These are phyloP conservation scores for Steromphala cineraria DNA, from an alignment of 2,888 invertebrate genomes.

Conservation along the genomic window DNA sequence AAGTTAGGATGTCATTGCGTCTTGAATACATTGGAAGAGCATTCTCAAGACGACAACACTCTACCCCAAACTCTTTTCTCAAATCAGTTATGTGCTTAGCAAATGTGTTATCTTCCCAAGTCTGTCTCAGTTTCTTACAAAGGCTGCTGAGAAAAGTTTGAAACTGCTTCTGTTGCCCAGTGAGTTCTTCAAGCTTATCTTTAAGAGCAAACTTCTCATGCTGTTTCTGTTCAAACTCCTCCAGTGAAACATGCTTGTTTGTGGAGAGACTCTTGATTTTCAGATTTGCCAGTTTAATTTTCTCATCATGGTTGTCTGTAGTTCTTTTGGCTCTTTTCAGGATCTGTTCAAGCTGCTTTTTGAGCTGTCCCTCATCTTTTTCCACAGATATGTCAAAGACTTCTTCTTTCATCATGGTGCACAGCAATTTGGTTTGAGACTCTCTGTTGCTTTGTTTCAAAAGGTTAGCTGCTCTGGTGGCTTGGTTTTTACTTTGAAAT, in stretches of 20 bases:
- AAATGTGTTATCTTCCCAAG: slow-evolving; percentile 27
- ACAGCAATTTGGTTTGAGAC: neutral
- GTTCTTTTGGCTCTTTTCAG: neutral
- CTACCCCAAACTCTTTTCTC: slow-evolving; percentile 50
- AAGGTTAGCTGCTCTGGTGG: neutral
- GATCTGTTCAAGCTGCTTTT: neutral
- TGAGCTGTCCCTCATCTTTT: neutral
- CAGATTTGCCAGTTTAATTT: slow-evolving; percentile 13
- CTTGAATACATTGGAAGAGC: slow-evolving; percentile 71
- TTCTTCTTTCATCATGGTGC: neutral
- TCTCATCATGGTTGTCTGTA: slow-evolving; percentile 13
- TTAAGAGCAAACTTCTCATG: slow-evolving; percentile 38
- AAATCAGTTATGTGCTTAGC: slow-evolving; percentile 38
- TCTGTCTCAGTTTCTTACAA: slow-evolving; percentile 31
- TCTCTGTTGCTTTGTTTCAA: neutral
- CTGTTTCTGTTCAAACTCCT: slow-evolving; percentile 30
- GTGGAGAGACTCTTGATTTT: neutral
- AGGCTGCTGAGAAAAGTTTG: slow-evolving; percentile 30
- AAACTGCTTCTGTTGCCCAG: slow-evolving; percentile 52
- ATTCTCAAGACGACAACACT: slow-evolving; percentile 50
- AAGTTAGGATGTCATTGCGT: slow-evolving; percentile 55
- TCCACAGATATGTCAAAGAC: neutral
- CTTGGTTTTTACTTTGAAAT: neutral
- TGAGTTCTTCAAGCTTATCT: slow-evolving; percentile 52
- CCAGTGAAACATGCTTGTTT: slow-evolving; percentile 25